Evolutionary conservation across 2,888 invertebrate genomes (phyloP).

Genomic region (Uropetala carovei): DNA sequence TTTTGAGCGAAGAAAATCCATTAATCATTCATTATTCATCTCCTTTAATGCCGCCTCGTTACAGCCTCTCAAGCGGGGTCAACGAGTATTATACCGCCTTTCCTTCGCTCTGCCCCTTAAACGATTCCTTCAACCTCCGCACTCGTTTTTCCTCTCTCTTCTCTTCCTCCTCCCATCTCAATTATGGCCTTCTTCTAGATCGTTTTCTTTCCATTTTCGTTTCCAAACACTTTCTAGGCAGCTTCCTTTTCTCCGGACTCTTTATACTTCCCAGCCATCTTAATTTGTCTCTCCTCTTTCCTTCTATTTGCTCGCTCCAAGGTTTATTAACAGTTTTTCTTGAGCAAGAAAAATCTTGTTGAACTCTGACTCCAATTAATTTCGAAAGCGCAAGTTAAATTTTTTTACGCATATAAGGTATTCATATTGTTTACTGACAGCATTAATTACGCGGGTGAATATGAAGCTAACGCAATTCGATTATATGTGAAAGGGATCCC

Average conservation of each 20-base stretch:
- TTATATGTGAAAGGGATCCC: no score
- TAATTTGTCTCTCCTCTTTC: not conserved
- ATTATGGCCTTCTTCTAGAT: slow-evolving; percentile 29
- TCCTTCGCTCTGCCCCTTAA: no score
- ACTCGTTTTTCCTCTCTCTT: not conserved
- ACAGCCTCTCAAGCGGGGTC: not conserved
- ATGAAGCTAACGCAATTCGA: no score
- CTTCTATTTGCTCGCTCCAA: not conserved
- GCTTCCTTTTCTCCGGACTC: not conserved
- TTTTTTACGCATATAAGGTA: no score
- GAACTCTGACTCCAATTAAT: no score
- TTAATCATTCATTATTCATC: not conserved
- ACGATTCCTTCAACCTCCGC: not conserved
- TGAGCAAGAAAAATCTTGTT: no score
- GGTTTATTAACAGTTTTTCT: no score
- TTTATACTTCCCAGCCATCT: not conserved
- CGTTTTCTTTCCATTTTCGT: slow-evolving; percentile 23
- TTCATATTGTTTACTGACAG: no score
- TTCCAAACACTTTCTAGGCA: slow-evolving; percentile 16
- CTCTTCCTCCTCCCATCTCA: slow-evolving; percentile 33
- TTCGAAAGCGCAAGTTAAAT: no score
- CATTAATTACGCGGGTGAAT: no score
- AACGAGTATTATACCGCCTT: not conserved
- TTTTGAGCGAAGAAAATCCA: not conserved
- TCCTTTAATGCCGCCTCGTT: not conserved